phyloP scores from a whole-genome alignment of 2,113 vertebrate genomes.

The Xiphophorus hellerii region DNA sequence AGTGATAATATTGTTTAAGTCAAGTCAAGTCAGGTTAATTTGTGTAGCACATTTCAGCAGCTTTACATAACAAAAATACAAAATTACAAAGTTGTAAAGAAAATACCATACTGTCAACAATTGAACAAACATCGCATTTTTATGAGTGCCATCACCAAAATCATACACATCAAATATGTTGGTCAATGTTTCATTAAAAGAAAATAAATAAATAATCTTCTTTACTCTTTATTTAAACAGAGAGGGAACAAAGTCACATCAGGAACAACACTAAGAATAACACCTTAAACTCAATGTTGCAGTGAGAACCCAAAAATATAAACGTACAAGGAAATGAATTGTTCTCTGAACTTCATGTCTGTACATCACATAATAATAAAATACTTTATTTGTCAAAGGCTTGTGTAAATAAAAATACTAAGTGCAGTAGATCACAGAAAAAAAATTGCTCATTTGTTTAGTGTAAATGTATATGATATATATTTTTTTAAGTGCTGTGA shows the following conservation, averaged over 20 bases:
- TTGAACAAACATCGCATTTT: too few relatives aligned
- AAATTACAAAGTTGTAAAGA: too few relatives aligned
- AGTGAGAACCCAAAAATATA: not conserved
- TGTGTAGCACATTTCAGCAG: too few relatives aligned
- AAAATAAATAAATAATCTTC: not conserved
- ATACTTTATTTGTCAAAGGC: not conserved
- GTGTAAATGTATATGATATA: not conserved
- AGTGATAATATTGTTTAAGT: not conserved
- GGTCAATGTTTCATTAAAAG: too few relatives aligned
- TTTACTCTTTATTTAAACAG: not conserved
- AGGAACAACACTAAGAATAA: not conserved
- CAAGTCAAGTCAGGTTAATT: not conserved
- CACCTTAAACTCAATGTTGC: not conserved
- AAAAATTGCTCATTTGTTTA: not conserved
- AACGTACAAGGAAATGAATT: not conserved
- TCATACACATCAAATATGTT: too few relatives aligned
- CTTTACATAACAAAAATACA: too few relatives aligned
- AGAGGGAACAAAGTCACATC: too few relatives aligned
- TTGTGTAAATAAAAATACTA: not conserved
- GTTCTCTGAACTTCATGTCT: not conserved
- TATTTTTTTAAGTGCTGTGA: not conserved
- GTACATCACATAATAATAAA: not conserved
- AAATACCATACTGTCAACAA: too few relatives aligned
- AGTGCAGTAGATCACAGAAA: not conserved
- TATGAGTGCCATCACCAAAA: too few relatives aligned